Evolutionary conservation across 2,888 invertebrate genomes (phyloP).

Genomic region (Dilophus febrilis): DNA sequence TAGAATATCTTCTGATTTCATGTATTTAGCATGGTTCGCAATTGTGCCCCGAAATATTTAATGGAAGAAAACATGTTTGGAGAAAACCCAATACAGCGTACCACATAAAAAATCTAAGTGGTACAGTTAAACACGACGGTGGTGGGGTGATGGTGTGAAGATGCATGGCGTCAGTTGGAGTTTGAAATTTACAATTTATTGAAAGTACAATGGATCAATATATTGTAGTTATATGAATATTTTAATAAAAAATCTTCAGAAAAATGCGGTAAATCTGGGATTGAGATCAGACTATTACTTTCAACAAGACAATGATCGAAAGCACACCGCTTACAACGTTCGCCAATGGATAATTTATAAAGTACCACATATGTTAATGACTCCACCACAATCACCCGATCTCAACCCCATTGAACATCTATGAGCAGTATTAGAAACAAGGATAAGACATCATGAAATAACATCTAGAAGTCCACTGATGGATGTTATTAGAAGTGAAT

Average conservation of each 20-base stretch:
- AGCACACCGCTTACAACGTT: slow-evolving; percentile 4
- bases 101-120: no score
- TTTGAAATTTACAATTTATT: no score
- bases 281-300: neutral
- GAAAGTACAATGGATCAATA: slow-evolving; percentile 12
- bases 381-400: neutral
- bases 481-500: slow-evolving; percentile 7
- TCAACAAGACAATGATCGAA: slow-evolving; percentile 8
- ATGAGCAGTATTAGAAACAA: slow-evolving; percentile 11
- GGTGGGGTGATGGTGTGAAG: no score
- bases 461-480: no score
- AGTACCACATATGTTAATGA: neutral
- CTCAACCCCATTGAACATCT: slow-evolving; percentile 4
- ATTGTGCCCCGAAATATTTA: no score
- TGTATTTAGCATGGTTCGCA: no score
- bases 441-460: no score
- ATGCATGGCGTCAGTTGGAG: no score
- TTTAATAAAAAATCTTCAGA: neutral
- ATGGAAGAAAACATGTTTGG: no score
- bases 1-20: no score
- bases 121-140: no score
- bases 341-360: neutral
- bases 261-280: neutral
- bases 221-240: slow-evolving; percentile 10
- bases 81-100: no score